phyloP scores from a whole-genome alignment of 2,888 invertebrate genomes.

The Hyalella azteca region DNA sequence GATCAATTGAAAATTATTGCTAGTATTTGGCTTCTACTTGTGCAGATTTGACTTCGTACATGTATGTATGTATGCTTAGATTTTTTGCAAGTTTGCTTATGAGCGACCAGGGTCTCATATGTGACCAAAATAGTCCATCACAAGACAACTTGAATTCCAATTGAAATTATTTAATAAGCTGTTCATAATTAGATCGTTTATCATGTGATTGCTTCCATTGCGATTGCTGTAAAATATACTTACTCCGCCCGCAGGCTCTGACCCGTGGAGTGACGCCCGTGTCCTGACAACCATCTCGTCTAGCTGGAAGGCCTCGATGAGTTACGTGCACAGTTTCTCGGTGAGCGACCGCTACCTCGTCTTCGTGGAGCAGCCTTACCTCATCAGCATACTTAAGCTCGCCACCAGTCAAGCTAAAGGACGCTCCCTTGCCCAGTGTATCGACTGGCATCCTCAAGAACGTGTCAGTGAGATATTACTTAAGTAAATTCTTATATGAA shows the following conservation, averaged over 20 bases:
- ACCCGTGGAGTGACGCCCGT: slow-evolving; percentile 47
- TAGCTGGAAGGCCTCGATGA: slow-evolving; percentile 62
- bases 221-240: slow-evolving; percentile 58
- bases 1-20: too few species aligned
- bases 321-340: slow-evolving; percentile 68
- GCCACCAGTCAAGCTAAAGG: slow-evolving; percentile 63
- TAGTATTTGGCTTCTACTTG: too few species aligned
- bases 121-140: too few species aligned
- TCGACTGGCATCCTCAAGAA: slow-evolving; percentile 64
- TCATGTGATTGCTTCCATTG: too few species aligned
- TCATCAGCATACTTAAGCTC: slow-evolving; percentile 63
- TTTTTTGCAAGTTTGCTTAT: too few species aligned
- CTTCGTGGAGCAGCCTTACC: slow-evolving; percentile 67
- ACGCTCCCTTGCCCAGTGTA: slow-evolving; percentile 62
- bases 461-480: slow-evolving; percentile 61
- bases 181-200: too few species aligned
- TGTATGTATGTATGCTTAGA: too few species aligned
- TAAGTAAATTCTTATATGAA: too few species aligned
- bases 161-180: too few species aligned
- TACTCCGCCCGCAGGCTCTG: slow-evolving; percentile 22
- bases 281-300: slow-evolving; percentile 62
- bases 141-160: too few species aligned
- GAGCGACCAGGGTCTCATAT: too few species aligned
- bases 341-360: slow-evolving; percentile 67
- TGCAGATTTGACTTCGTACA: too few species aligned